Percentiles rank a stretch among this genome's conserved stretches.
phyloP scores from a whole-genome alignment of 2,888 invertebrate genomes.

The Ennomos erosarius region DNA sequence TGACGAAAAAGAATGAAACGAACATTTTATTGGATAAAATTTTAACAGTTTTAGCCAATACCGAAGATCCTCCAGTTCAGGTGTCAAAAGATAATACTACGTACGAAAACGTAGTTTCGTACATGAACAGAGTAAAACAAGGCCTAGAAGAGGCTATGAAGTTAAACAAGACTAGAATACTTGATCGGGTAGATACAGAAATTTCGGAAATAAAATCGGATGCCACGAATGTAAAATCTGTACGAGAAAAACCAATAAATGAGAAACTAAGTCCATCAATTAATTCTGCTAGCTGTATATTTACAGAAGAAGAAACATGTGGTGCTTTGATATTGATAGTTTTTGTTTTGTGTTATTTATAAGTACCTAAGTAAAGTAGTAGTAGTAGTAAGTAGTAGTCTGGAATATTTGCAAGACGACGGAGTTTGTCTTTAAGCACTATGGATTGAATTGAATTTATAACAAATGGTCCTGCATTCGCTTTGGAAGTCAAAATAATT shows the following conservation, averaged over 20 bases:
- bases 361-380: conserved; percentile 56
- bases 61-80: conserved; percentile 26
- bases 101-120: conserved; percentile 41
- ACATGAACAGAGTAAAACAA: conserved; percentile 47
- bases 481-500: no score
- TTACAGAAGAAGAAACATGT: conserved; percentile 51
- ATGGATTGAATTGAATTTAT: conserved; percentile 36
- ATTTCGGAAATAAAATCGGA: conserved; percentile 33
- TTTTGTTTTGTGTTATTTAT: conserved; percentile 47
- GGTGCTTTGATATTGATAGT: conserved; percentile 54
- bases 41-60: conserved; percentile 23
- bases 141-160: conserved; percentile 46
- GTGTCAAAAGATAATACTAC: conserved; percentile 40
- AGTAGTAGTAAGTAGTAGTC: no score
- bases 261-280: conserved; percentile 41
- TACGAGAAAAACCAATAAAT: conserved; percentile 29
- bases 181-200: conserved; percentile 46
- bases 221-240: conserved; percentile 4
- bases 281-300: conserved; percentile 36
- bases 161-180: conserved; percentile 45
- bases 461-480: no score
- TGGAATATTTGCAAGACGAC: conserved; percentile 42
- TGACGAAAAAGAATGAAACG: conserved; percentile 29
- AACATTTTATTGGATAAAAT: conserved; percentile 33
- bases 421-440: conserved; percentile 50